Percentiles rank a stretch among this genome's conserved stretches.
These are phyloP conservation scores for Siniperca chuatsi DNA, from an alignment of 2,113 vertebrate genomes.

Conservation along the genomic window DNA sequence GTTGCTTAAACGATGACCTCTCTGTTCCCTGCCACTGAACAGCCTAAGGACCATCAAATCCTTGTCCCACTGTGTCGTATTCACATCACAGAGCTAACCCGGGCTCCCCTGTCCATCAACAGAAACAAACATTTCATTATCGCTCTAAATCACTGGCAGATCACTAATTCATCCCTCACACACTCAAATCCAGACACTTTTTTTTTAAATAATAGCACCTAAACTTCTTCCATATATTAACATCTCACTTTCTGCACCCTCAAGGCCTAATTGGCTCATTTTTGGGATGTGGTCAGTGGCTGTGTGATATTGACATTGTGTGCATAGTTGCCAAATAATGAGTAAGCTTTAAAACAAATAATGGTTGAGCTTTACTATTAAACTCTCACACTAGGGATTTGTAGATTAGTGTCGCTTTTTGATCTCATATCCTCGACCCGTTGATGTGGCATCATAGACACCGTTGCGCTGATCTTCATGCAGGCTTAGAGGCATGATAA, in stretches of 20 bases:
- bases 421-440: conserved; percentile 59
- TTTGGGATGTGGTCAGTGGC: conserved; percentile 71
- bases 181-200: conserved; percentile 10
- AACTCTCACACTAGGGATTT: conserved; percentile 71
- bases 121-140: conserved; percentile 58
- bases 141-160: conserved; percentile 46
- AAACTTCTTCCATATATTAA: conserved; percentile 34
- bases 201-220: conserved; percentile 38
- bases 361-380: conserved; percentile 81
- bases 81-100: conserved; percentile 44
- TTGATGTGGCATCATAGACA: conserved; percentile 53
- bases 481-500: conserved; percentile 62
- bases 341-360: conserved; percentile 75
- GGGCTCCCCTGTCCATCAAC: conserved; percentile 10
- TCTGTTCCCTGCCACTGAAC: conserved; percentile 61
- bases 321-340: conserved; percentile 60
- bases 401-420: conserved; percentile 74
- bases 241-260: conserved; percentile 48
- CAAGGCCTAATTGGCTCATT: conserved; percentile 31
- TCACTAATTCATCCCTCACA: conserved; percentile 41
- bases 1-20: conserved; percentile 52
- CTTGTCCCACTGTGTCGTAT: conserved; percentile 38
- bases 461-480: conserved; percentile 43
- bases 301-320: conserved; percentile 71
- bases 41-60: conserved; percentile 59